Percentiles rank a stretch among this genome's conserved stretches.
Evolutionary conservation across 1,140 invertebrate genomes (phyloP).

Genomic region (Meloidogyne exigua): DNA sequence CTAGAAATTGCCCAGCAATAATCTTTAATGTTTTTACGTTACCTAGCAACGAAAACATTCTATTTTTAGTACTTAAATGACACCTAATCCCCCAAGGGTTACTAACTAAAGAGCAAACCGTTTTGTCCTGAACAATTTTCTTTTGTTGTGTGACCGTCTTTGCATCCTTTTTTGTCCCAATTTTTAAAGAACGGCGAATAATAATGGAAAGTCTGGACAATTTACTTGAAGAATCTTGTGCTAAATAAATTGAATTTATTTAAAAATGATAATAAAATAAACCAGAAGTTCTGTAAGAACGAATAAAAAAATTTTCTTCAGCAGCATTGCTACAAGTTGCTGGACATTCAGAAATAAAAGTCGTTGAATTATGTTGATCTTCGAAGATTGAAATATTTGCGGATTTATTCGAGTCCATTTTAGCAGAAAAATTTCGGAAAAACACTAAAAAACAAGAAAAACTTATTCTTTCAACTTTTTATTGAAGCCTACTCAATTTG

Average conservation of each 20-base stretch:
- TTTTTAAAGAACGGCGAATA: slow-evolving; percentile 11
- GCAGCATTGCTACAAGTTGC: background rate
- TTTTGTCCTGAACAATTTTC: slow-evolving; percentile 2
- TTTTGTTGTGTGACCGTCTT: background rate
- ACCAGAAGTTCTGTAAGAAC: slow-evolving; percentile 4
- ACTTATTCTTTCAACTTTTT: background rate
- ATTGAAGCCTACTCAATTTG: background rate
- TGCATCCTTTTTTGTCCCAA: background rate
- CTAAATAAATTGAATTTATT: background rate
- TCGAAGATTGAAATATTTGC: background rate
- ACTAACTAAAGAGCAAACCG: background rate
- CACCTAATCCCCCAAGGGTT: background rate
- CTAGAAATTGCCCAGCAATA: background rate
- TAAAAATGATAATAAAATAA: background rate
- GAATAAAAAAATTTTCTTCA: slow-evolving; percentile 10
- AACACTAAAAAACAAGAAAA: background rate
- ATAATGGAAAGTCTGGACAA: slow-evolving; percentile 19
- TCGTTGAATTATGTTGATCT: background rate
- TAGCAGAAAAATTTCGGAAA: background rate
- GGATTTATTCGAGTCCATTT: background rate
- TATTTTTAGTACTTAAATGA: background rate
- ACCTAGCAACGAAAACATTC: slow-evolving; percentile 4
- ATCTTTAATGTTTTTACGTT: background rate
- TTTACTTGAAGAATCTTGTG: slow-evolving; percentile 10
- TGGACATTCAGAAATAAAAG: background rate